These are phyloP conservation scores for Bufo bufo DNA, from an alignment of 2,113 vertebrate species.

Conservation along the genomic window DNA sequence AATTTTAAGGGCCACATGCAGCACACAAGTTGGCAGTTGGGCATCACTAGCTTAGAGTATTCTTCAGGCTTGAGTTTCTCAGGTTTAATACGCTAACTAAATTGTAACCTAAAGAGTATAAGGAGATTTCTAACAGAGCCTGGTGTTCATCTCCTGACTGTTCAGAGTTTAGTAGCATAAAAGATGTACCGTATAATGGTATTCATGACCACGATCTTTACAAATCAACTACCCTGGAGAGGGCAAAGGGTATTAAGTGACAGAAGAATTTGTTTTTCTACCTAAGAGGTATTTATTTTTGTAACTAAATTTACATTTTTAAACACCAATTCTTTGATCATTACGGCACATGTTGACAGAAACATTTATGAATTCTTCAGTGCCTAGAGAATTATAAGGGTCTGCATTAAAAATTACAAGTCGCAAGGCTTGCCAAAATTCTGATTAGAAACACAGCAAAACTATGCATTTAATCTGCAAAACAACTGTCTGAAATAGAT, in stretches of 20 bases:
- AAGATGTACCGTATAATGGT: neutral
- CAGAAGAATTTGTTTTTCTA: neutral
- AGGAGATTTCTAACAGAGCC: neutral
- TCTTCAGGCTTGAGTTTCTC: neutral
- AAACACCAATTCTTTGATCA: neutral
- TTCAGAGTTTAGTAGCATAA: neutral
- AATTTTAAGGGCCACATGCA: no score
- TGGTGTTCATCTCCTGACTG: neutral
- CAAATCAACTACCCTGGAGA: neutral
- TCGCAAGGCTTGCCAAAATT: neutral
- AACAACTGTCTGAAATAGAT: constrained; percentile 39
- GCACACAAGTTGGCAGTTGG: no score
- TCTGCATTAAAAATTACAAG: constrained; percentile 22
- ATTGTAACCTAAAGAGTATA: neutral
- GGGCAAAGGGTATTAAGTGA: neutral
- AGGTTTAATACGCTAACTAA: neutral
- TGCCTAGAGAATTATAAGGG: constrained; percentile 23
- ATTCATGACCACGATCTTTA: neutral
- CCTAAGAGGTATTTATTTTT: neutral
- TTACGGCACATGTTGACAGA: neutral
- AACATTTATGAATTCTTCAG: constrained; percentile 6
- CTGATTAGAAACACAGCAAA: constrained; percentile 31
- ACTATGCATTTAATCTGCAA: constrained; percentile 42
- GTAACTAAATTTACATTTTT: neutral
- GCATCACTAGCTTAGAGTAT: no score